These are phyloP conservation scores for Vanacampus margaritifer DNA, from an alignment of 2,113 vertebrate genomes.

Conservation along the genomic window DNA sequence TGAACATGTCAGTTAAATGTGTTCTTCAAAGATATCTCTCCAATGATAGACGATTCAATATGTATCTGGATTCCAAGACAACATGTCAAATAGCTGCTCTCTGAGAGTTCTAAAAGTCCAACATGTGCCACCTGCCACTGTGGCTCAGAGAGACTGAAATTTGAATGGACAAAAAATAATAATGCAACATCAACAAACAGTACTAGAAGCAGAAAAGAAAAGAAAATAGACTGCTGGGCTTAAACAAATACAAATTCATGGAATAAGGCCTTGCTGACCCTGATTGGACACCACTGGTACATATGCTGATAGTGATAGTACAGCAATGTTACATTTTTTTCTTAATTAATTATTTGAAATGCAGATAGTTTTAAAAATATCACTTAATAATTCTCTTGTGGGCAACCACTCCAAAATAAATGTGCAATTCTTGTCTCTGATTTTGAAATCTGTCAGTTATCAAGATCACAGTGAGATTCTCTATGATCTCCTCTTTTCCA, in stretches of 20 bases:
- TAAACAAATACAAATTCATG: neutral
- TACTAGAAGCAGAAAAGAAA: neutral
- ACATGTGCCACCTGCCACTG: too few relatives aligned
- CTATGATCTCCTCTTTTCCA: conserved; percentile 37
- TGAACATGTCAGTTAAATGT: too few relatives aligned
- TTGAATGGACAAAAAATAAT: too few relatives aligned
- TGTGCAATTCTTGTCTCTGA: conserved; percentile 2
- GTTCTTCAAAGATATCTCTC: too few relatives aligned
- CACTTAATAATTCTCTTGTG: neutral
- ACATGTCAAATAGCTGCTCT: too few relatives aligned
- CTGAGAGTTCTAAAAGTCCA: too few relatives aligned
- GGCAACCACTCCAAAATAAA: conserved; percentile 22
- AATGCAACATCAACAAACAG: neutral
- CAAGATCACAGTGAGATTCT: neutral
- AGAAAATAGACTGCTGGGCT: neutral
- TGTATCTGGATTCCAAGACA: too few relatives aligned
- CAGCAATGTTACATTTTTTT: neutral
- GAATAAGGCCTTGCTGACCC: neutral
- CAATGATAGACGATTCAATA: too few relatives aligned
- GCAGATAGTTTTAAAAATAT: neutral
- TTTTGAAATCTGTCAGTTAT: neutral
- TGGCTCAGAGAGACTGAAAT: too few relatives aligned
- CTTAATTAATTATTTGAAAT: neutral
- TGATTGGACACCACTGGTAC: conserved; percentile 8
- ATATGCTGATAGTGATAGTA: conserved; percentile 55